A percentile compares a stretch with the other conserved stretches of the same genome.
Conservation (phyloP, 2,888 invertebrate species). For the Smittia sp. region DNA sequence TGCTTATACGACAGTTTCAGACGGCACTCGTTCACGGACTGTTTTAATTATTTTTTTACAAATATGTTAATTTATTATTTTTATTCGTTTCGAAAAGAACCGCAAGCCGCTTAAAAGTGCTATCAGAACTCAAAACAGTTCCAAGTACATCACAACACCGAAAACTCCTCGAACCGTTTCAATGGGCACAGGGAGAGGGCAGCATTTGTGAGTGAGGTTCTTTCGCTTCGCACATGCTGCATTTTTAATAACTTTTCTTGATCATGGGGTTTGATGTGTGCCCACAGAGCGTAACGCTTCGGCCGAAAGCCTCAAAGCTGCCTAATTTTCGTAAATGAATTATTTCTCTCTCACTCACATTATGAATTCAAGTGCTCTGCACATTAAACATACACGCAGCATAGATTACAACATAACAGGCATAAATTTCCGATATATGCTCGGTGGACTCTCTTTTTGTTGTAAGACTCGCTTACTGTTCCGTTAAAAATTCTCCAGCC, state of each 20-base stretch:
- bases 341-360: constrained; percentile 3
- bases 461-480: neutral
- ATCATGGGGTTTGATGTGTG: constrained; percentile 13
- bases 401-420: constrained; percentile 19
- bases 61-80: constrained; percentile 38
- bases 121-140: constrained; percentile 17
- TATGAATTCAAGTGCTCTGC: neutral
- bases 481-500: neutral
- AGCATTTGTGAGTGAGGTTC: constrained; percentile 30
- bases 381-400: constrained; percentile 12
- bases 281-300: constrained; percentile 24
- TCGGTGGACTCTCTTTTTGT: constrained; percentile 1
- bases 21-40: too few relatives aligned
- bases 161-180: constrained; percentile 35
- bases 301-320: constrained; percentile 27
- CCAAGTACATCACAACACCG: constrained; percentile 36
- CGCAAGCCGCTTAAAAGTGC: neutral
- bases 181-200: constrained; percentile 28
- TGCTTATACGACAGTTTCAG: too few relatives aligned
- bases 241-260: constrained; percentile 23
- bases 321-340: constrained; percentile 30
- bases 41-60: too few relatives aligned
- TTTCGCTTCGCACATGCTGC: constrained; percentile 33
- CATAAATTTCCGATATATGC: constrained; percentile 6
- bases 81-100: neutral